Evolutionary conservation across 2,888 invertebrate genomes (phyloP).

Genomic region (Lithodes maja): DNA sequence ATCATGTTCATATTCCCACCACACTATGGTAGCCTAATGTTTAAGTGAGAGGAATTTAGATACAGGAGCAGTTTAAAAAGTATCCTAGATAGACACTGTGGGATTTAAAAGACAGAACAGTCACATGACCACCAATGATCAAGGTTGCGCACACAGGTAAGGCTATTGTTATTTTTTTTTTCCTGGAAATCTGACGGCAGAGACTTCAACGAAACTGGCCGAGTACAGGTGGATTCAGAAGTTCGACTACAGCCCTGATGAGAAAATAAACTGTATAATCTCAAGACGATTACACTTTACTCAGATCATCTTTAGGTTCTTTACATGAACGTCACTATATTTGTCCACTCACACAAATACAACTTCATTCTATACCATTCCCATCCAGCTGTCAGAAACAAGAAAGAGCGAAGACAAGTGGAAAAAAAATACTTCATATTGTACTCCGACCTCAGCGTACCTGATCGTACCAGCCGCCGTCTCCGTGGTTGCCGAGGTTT

Average conservation of each 20-base stretch:
- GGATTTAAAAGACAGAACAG: background rate
- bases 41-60: too few species aligned
- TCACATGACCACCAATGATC: background rate
- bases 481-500: background rate
- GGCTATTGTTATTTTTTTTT: background rate
- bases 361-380: too few species aligned
- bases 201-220: slow-evolving; percentile 38
- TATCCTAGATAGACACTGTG: too few species aligned
- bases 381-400: background rate
- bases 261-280: too few species aligned
- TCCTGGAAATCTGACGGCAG: background rate
- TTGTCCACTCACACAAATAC: too few species aligned
- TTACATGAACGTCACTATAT: too few species aligned
- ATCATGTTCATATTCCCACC: too few species aligned
- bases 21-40: too few species aligned
- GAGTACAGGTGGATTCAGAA: background rate
- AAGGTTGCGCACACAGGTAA: background rate
- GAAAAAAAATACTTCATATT: background rate
- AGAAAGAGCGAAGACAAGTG: slow-evolving; percentile 14
- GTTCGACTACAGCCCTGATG: too few species aligned
- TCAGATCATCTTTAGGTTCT: too few species aligned
- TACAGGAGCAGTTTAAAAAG: too few species aligned
- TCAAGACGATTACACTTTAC: too few species aligned
- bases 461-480: slow-evolving; percentile 35
- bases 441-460: slow-evolving; percentile 8